Conservation (phyloP, 2,888 invertebrate species). For the Anthophora plumipes region DNA sequence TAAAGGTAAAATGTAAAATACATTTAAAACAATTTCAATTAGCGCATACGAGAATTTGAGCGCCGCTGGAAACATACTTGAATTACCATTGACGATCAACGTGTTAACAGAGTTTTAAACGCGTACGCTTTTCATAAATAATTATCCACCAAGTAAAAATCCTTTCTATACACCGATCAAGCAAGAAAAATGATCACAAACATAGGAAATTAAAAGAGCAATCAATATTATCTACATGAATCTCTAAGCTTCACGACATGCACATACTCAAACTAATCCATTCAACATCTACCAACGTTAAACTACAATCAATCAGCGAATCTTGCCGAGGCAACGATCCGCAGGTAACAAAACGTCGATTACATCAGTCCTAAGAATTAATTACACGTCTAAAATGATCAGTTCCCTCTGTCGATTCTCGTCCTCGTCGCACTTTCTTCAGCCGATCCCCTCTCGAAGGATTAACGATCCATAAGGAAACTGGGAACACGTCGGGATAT, state of each 20-base stretch:
- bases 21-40: too few species aligned
- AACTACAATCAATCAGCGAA: neutral
- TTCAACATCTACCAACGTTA: neutral
- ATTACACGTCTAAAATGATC: conserved; percentile 12
- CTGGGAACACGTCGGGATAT: conserved; percentile 48
- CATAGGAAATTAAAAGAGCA: too few species aligned
- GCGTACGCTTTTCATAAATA: too few species aligned
- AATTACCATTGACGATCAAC: too few species aligned
- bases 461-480: conserved; percentile 33
- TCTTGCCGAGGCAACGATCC: neutral
- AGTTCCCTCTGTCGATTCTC: neutral
- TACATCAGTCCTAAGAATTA: conserved; percentile 28
- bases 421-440: neutral
- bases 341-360: conserved; percentile 18
- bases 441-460: conserved; percentile 4
- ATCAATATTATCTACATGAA: neutral
- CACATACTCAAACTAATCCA: neutral
- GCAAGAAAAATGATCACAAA: too few species aligned
- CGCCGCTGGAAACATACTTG: too few species aligned
- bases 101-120: too few species aligned
- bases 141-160: too few species aligned
- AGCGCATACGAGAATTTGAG: too few species aligned
- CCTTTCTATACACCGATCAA: too few species aligned
- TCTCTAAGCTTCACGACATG: neutral
- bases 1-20: too few species aligned